Base-by-base conservation (phyloP, 2,113 vertebrate genomes). In the Triplophysa tibetana region DNA sequence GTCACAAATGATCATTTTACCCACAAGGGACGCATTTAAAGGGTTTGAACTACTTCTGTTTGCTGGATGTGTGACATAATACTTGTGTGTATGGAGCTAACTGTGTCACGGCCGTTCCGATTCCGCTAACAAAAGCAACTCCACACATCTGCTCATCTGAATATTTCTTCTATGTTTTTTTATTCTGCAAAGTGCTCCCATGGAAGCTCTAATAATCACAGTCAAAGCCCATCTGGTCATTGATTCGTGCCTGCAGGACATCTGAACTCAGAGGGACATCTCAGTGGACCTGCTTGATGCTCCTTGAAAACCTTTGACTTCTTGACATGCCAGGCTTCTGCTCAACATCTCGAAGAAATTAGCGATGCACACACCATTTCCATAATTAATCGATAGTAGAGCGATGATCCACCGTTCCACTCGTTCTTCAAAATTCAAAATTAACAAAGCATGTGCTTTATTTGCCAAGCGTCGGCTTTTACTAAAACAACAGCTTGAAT, bases 1-100 rank as follows among this genome's bases (percentile, higher is more conserved):
- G 95, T 96, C 94, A 96, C 95, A 97, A 96, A 96, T 97, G 95
- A 95, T 94, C 93, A 95, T 93, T 90, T 94, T 95, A 94, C 94
- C 95, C 94, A 94, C 94, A 89, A 85, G 93, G 88, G 88, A 90
- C 41, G 10, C 1, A 62, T 26, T 13, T 75, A 81, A 64, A 81
- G 77, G 82, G 62, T 85, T 80, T 61, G 78, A 87, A 85, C 80
- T 88, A 90, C 87, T 70, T 65, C 82, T 89, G 89, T 89, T 86
- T 79, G 77, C 88, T 86, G 60, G 2, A 29, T 14, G 50, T 50
- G 8, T 73, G 70, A 70, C 50, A 21, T 70, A 70, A 70, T 23
- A 60, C n/a, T 73, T 41, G n/a, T 73, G 10, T 73, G 41, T 60
- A 41, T 1, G 33, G 54, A 29, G 23, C 45, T 14, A 48, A 26